Conservation (phyloP, 2,113 vertebrate genomes). For the Lophotis ruficrista region DNA sequence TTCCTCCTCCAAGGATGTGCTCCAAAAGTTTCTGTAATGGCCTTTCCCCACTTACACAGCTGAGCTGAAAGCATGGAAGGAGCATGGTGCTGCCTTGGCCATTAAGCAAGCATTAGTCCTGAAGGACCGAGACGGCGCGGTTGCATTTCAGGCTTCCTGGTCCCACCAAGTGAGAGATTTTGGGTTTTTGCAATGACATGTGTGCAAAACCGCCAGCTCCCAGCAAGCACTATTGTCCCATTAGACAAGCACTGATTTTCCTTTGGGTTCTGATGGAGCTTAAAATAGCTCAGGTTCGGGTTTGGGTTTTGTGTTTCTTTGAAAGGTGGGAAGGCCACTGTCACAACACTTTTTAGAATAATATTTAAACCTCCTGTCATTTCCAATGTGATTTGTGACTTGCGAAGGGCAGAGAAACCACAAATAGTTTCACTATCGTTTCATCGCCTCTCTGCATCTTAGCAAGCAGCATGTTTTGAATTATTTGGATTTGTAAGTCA, state of each 20-base stretch:
- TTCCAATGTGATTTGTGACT: neutral
- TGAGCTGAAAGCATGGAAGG: neutral
- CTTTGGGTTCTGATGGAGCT: neutral
- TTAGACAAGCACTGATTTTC: neutral
- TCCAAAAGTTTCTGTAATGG: neutral
- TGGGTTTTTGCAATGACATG: neutral
- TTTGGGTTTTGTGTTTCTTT: neutral
- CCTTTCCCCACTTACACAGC: neutral
- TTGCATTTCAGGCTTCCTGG: neutral
- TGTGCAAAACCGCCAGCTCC: neutral
- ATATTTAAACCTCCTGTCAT: neutral
- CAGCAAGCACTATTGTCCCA: neutral
- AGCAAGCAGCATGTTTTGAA: neutral
- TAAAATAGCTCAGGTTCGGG: neutral
- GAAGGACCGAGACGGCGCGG: neutral
- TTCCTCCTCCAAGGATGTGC: neutral
- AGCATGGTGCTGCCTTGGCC: neutral
- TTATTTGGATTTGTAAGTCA: neutral
- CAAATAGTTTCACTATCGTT: neutral
- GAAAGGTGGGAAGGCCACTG: neutral
- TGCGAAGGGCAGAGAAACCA: neutral
- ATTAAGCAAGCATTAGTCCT: neutral
- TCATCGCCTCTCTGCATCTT: neutral
- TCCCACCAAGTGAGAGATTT: neutral
- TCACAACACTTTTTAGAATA: neutral